phyloP scores from a whole-genome alignment of 2,888 invertebrate species.

The Spodoptera littoralis region DNA sequence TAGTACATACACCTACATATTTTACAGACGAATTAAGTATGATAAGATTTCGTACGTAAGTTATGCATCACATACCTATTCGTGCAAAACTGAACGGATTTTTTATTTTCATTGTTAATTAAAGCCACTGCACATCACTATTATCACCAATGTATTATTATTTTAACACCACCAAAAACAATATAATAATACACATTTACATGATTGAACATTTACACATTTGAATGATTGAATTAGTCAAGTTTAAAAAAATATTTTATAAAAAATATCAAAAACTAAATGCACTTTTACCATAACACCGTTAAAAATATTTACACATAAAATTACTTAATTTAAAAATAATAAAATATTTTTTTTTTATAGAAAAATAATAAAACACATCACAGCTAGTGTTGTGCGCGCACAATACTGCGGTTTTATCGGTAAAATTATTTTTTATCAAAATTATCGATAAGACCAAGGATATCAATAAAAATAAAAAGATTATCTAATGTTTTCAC shows the following conservation, averaged over 20 bases:
- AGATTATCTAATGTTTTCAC: constrained; percentile 18
- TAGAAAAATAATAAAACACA: background rate
- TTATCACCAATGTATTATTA: too few species aligned
- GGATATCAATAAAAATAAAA: constrained; percentile 46
- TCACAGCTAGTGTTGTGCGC: constrained; percentile 1
- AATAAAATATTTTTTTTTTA: too few species aligned
- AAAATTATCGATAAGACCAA: constrained; percentile 42
- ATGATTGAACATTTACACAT: background rate
- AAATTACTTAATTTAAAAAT: background rate
- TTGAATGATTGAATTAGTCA: too few species aligned
- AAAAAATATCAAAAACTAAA: background rate
- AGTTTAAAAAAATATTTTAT: too few species aligned
- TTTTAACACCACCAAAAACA: background rate
- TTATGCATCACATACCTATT: constrained; percentile 31
- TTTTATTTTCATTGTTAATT: constrained; percentile 49
- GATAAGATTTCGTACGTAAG: background rate
- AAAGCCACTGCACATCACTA: too few species aligned
- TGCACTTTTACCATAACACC: constrained; percentile 2
- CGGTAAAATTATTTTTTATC: constrained; percentile 36
- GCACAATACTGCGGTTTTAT: constrained; percentile 38
- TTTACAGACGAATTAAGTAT: background rate
- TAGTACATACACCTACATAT: too few species aligned
- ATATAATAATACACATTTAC: background rate
- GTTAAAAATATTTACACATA: background rate
- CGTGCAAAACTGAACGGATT: constrained; percentile 39